These are phyloP conservation scores for Leptodactylus fuscus DNA, from an alignment of 2,113 vertebrate species.

Conservation along the genomic window DNA sequence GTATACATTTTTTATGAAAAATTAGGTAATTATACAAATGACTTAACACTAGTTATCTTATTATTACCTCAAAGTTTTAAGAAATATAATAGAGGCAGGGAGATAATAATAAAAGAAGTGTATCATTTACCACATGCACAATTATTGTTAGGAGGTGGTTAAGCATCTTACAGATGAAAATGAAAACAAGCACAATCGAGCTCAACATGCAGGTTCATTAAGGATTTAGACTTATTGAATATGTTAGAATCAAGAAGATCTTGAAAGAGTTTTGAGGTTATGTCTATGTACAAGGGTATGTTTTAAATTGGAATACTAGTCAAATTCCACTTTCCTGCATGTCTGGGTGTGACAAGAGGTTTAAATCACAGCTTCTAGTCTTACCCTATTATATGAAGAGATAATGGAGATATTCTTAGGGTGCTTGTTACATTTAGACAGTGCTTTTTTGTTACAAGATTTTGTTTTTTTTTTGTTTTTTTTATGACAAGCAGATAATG, in stretches of 20 bases:
- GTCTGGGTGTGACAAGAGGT: not conserved
- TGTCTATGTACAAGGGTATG: not conserved
- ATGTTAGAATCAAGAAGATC: not conserved
- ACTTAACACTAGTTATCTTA: not conserved
- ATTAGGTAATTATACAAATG: constrained; percentile 12
- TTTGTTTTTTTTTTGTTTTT: too few relatives aligned
- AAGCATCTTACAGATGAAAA: not conserved
- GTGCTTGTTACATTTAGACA: too few relatives aligned
- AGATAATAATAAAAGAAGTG: constrained; percentile 5
- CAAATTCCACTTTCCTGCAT: not conserved
- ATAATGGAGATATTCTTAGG: too few relatives aligned
- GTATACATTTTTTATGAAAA: not conserved
- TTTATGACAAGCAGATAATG: too few relatives aligned
- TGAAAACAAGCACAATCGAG: not conserved
- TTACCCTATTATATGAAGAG: too few relatives aligned
- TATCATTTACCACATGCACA: not conserved
- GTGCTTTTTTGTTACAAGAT: too few relatives aligned
- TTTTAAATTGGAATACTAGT: not conserved
- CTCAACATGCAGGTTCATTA: not conserved
- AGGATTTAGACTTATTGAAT: not conserved
- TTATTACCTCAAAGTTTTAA: constrained; percentile 1
- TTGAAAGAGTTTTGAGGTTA: not conserved
- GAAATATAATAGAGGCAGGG: not conserved
- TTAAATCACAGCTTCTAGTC: too few relatives aligned
- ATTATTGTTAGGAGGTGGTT: not conserved